phyloP scores from a whole-genome alignment of 2,797 vertebrate species.

The Clarias laeviceps region DNA sequence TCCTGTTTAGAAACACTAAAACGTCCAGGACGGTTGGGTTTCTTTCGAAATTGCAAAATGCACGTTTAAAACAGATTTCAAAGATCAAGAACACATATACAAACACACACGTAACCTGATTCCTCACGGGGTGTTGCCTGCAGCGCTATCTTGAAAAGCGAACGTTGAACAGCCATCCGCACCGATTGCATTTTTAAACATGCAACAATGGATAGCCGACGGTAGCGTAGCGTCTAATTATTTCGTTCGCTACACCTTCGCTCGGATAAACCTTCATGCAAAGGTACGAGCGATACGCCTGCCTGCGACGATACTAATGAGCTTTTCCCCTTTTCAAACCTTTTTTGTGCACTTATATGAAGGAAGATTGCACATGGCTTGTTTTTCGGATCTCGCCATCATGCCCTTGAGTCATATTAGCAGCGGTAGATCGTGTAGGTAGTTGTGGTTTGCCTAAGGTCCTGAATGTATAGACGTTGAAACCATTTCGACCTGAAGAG shows the following conservation, averaged over 20 bases:
- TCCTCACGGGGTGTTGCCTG: background rate
- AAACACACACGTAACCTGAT: background rate
- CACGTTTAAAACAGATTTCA: background rate
- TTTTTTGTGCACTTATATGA: background rate
- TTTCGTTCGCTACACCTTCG: background rate
- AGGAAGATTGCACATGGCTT: background rate
- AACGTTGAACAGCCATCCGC: background rate
- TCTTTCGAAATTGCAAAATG: no score
- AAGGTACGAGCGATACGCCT: background rate
- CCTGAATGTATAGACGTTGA: background rate
- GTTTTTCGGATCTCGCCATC: background rate
- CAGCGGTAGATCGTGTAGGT: conserved; percentile 14
- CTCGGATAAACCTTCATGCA: background rate
- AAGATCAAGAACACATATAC: background rate
- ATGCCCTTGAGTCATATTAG: conserved; percentile 3
- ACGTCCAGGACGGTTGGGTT: background rate
- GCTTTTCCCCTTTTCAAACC: background rate
- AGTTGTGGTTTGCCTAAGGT: conserved; percentile 8
- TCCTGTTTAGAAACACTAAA: background rate
- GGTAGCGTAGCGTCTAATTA: background rate
- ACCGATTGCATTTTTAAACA: background rate
- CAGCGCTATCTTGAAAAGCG: background rate
- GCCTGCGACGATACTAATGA: background rate
- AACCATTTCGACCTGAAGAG: conserved; percentile 12
- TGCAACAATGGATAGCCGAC: no score